Conservation (phyloP, 2,797 vertebrate genomes). For the Syngnathus rostellatus region DNA sequence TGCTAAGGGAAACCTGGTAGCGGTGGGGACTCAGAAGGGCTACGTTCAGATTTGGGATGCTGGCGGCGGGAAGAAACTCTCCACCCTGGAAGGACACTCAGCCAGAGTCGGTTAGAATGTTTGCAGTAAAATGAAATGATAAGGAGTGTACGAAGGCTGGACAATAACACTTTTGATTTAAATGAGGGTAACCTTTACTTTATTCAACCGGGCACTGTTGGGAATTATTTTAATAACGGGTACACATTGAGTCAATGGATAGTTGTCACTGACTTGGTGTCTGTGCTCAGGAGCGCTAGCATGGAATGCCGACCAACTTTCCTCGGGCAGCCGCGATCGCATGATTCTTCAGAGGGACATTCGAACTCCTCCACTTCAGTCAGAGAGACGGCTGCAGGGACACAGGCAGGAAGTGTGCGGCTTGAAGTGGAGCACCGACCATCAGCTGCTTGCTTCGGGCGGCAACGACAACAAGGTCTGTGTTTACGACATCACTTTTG, state of each 20-base stretch:
- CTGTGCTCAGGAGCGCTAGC: conserved; percentile 81
- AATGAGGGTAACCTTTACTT: too few relatives aligned
- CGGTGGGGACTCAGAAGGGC: conserved; percentile 78
- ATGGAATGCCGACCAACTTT: conserved; percentile 97
- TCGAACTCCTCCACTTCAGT: conserved; percentile 87
- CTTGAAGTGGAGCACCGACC: conserved; percentile 98
- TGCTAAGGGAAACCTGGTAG: conserved; percentile 73
- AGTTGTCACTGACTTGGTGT: not conserved
- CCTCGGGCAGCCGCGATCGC: conserved; percentile 92
- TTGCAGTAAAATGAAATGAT: not conserved
- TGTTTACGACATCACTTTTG: not conserved
- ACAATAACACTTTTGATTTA: too few relatives aligned
- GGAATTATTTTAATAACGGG: too few relatives aligned
- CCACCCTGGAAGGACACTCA: conserved; percentile 89
- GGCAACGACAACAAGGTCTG: conserved; percentile 96
- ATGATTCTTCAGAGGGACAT: conserved; percentile 96
- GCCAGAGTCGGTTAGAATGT: conserved; percentile 87
- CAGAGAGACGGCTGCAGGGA: conserved; percentile 92
- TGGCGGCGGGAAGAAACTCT: conserved; percentile 92
- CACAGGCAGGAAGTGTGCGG: conserved; percentile 98
- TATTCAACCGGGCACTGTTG: too few relatives aligned
- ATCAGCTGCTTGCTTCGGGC: conserved; percentile 93
- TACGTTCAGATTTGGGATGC: conserved; percentile 94
- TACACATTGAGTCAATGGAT: not conserved
- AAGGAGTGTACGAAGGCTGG: not conserved